Percentiles rank a stretch among this genome's conserved stretches.
These are phyloP conservation scores for Geotria australis DNA, from an alignment of 2,797 vertebrate genomes.

Conservation along the genomic window DNA sequence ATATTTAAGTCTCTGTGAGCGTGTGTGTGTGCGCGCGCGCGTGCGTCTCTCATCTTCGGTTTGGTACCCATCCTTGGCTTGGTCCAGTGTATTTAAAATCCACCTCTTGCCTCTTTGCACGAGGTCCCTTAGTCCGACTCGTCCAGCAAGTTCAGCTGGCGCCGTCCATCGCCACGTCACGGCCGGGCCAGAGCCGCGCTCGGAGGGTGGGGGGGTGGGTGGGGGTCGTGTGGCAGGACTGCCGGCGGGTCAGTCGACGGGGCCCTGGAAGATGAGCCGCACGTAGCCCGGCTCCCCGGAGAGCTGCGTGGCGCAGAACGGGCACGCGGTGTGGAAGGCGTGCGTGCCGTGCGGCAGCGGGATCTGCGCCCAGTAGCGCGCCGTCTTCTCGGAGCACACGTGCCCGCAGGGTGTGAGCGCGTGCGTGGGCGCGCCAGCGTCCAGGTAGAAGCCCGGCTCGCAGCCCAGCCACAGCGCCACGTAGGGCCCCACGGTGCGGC, in stretches of 20 bases:
- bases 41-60: too few species aligned
- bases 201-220: too few species aligned
- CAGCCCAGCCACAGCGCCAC: constrained; percentile 83
- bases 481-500: constrained; percentile 63
- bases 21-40: too few species aligned
- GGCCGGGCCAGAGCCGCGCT: too few species aligned
- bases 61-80: too few species aligned
- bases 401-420: constrained; percentile 87
- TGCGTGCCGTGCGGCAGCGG: constrained; percentile 75
- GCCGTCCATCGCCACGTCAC: too few species aligned
- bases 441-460: constrained; percentile 77
- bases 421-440: constrained; percentile 56
- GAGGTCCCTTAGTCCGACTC: too few species aligned
- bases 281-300: constrained; percentile 43
- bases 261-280: constrained; percentile 92
- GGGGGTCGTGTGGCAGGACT: too few species aligned
- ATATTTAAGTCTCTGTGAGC: too few species aligned
- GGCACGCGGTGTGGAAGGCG: constrained; percentile 72
- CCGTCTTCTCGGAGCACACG: constrained; percentile 83
- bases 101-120: too few species aligned
- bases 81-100: too few species aligned
- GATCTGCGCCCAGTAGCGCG: constrained; percentile 82
- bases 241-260: constrained; percentile 47
- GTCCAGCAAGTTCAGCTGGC: too few species aligned
- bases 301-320: constrained; percentile 74